Percentiles rank a stretch among this genome's conserved stretches.
Conservation (phyloP, 2,113 vertebrate species). For the Menura novaehollandiae region DNA sequence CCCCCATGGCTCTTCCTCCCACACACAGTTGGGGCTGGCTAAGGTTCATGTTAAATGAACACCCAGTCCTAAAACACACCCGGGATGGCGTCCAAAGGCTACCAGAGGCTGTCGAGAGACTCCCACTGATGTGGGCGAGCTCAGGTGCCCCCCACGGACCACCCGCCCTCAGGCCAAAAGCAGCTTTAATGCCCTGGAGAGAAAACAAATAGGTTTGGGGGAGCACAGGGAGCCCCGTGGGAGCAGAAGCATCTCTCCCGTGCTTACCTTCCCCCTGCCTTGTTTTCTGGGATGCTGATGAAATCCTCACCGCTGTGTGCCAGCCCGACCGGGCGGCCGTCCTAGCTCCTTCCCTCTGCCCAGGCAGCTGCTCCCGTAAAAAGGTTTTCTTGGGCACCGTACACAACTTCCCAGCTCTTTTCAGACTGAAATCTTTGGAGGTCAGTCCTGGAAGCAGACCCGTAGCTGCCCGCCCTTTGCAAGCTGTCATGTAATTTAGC, state of each 20-base stretch:
- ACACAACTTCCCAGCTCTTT: slow-evolving; percentile 7
- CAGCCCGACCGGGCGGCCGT: neutral
- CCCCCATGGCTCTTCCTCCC: neutral
- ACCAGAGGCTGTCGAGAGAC: neutral
- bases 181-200: neutral
- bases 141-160: neutral
- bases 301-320: neutral
- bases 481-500: slow-evolving; percentile 1
- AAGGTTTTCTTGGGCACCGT: neutral
- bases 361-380: neutral
- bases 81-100: neutral
- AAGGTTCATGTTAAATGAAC: neutral
- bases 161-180: neutral
- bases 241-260: neutral
- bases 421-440: neutral
- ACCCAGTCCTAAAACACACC: neutral
- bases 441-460: neutral
- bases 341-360: neutral
- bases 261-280: slow-evolving; percentile 54
- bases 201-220: neutral
- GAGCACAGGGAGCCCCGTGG: neutral
- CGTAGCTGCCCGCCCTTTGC: slow-evolving; percentile 17
- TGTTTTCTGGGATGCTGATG: neutral
- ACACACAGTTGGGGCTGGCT: neutral
- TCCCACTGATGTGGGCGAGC: neutral